Conservation (phyloP, 2,888 invertebrate species). For the Cabera pusaria region DNA sequence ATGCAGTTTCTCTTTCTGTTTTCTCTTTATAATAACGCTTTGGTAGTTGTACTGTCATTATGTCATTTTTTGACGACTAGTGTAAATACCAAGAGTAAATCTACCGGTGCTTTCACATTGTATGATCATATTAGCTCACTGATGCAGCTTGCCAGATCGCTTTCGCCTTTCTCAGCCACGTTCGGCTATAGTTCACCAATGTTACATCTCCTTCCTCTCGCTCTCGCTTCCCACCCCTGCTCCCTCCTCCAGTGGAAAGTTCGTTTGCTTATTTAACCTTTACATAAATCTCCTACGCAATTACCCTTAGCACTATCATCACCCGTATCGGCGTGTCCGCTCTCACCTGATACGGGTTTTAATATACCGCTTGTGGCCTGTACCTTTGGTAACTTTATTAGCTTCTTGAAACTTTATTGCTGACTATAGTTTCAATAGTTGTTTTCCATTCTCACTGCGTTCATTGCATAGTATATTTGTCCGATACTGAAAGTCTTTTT, state of each 20-base stretch:
- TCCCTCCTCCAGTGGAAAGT: constrained; percentile 35
- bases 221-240: constrained; percentile 38
- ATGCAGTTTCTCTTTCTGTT: constrained; percentile 14
- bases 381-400: constrained; percentile 23
- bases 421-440: constrained; percentile 6
- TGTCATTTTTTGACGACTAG: constrained; percentile 7
- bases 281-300: constrained; percentile 30
- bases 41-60: constrained; percentile 7
- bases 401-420: constrained; percentile 20
- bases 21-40: constrained; percentile 6
- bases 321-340: constrained; percentile 29
- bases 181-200: constrained; percentile 52
- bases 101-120: constrained; percentile 41
- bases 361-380: constrained; percentile 12
- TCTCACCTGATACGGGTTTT: constrained; percentile 18
- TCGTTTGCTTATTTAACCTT: constrained; percentile 35
- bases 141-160: constrained; percentile 46
- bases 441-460: constrained; percentile 10
- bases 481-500: no score
- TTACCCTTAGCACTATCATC: constrained; percentile 25
- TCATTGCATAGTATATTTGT: no score
- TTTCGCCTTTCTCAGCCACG: constrained; percentile 56
- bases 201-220: constrained; percentile 28
- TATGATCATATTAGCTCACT: constrained; percentile 45
- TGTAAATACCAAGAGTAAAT: constrained; percentile 28